A percentile compares a stretch with the other conserved stretches of the same genome.
Evolutionary conservation across 2,113 vertebrate species (phyloP).

Genomic region (Mugil cephalus): DNA sequence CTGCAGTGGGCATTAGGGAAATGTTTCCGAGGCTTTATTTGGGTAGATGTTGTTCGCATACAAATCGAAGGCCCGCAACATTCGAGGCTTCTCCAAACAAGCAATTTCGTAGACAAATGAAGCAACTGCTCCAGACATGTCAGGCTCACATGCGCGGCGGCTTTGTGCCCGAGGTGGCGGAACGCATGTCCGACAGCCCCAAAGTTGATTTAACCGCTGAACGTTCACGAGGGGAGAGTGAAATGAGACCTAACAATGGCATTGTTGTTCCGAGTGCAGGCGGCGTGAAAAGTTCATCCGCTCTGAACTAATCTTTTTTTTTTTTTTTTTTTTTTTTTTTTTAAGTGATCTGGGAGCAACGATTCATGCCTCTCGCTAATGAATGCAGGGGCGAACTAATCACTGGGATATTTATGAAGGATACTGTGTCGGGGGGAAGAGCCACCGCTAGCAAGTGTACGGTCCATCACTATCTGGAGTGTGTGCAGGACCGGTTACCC

Average conservation of each 20-base stretch:
- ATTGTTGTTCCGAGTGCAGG: conserved; percentile 25
- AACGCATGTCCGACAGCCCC: conserved; percentile 36
- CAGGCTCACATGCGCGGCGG: conserved; percentile 16
- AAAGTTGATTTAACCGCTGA: conserved; percentile 43
- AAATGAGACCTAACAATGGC: conserved; percentile 22
- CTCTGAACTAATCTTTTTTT: conserved; percentile 55
- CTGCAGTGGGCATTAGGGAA: conserved; percentile 73
- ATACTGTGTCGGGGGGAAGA: conserved; percentile 22
- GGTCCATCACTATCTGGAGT: neutral
- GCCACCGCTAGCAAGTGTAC: conserved; percentile 19
- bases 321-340: no score
- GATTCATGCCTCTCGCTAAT: conserved; percentile 53
- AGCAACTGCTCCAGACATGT: conserved; percentile 50
- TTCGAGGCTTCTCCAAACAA: conserved; percentile 68
- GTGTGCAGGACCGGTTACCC: conserved; percentile 29
- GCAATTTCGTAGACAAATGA: conserved; percentile 72
- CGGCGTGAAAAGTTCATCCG: conserved; percentile 45
- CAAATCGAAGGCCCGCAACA: conserved; percentile 71
- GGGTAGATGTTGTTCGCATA: conserved; percentile 65
- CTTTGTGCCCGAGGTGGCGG: conserved; percentile 37
- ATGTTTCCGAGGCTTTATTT: conserved; percentile 66
- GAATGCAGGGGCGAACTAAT: conserved; percentile 46
- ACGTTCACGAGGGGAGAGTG: conserved; percentile 32
- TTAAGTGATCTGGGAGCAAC: conserved; percentile 58
- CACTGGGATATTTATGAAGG: conserved; percentile 42